Evolutionary conservation across 2,888 invertebrate genomes (phyloP).

Genomic region (Andrena trimmerana): DNA sequence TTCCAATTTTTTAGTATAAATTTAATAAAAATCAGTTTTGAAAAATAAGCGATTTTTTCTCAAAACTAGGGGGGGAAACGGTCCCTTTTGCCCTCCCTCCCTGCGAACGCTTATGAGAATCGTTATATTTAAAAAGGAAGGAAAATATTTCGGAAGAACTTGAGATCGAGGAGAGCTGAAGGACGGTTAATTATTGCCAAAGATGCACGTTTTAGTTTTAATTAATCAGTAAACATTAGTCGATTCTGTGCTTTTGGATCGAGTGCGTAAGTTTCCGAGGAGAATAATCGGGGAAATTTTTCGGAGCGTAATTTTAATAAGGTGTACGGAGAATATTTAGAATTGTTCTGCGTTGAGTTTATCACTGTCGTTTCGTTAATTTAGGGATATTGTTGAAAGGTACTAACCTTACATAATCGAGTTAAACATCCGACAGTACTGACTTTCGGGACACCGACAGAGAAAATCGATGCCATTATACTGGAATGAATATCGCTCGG

Average conservation of each 20-base stretch:
- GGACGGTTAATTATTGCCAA: background rate
- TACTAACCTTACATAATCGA: constrained; percentile 82
- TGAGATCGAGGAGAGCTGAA: background rate
- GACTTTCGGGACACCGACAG: constrained; percentile 45
- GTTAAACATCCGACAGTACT: constrained; percentile 49
- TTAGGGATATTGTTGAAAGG: constrained; percentile 9
- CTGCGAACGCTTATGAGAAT: background rate
- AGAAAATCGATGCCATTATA: constrained; percentile 69
- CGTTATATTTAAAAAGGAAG: background rate
- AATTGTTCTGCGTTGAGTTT: background rate
- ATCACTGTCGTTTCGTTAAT: background rate
- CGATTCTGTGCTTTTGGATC: no score
- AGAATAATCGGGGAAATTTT: background rate
- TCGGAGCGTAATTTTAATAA: background rate
- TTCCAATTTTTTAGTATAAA: no score
- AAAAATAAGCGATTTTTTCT: no score
- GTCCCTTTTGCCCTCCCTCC: no score
- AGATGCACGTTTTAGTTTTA: background rate
- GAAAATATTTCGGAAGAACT: background rate
- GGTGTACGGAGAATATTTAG: background rate
- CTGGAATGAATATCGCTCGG: constrained; percentile 7
- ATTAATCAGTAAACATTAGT: background rate
- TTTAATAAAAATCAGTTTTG: no score
- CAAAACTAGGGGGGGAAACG: no score
- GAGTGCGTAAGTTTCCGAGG: background rate